Conservation (phyloP, 2,113 vertebrate species). For the Chloropsis hardwickii region DNA sequence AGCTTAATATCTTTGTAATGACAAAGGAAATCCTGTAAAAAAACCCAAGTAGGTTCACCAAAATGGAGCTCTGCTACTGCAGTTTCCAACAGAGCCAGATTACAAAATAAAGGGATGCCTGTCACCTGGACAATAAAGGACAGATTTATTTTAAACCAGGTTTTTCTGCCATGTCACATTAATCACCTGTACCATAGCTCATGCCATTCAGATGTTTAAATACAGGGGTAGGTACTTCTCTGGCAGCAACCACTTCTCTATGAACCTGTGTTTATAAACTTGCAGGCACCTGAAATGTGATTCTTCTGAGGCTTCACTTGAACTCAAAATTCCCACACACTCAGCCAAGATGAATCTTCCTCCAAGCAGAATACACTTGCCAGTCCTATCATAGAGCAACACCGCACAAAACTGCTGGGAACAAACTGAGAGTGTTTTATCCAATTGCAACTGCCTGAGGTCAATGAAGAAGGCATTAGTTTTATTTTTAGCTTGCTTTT, state of each 20-base stretch:
- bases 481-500: conserved; percentile 66
- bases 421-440: conserved; percentile 56
- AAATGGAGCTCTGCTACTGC: accelerated
- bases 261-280: neutral
- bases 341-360: conserved; percentile 45
- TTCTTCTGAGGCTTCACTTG: conserved; percentile 9
- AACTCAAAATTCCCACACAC: conserved; percentile 25
- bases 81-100: neutral
- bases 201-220: neutral
- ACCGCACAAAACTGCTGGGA: conserved; percentile 51
- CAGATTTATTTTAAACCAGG: neutral
- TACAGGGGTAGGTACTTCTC: neutral
- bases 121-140: neutral
- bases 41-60: neutral
- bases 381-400: conserved; percentile 51
- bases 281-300: conserved; percentile 1
- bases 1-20: neutral
- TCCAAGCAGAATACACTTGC: conserved; percentile 51
- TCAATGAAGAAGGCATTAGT: conserved; percentile 57
- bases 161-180: neutral
- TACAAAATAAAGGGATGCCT: neutral
- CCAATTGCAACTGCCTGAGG: conserved; percentile 60
- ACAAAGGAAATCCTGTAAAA: neutral
- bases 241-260: neutral
- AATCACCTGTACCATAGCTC: neutral